Evolutionary conservation across 2,113 vertebrate genomes (phyloP).

Genomic region (Catharus fuscescens): DNA sequence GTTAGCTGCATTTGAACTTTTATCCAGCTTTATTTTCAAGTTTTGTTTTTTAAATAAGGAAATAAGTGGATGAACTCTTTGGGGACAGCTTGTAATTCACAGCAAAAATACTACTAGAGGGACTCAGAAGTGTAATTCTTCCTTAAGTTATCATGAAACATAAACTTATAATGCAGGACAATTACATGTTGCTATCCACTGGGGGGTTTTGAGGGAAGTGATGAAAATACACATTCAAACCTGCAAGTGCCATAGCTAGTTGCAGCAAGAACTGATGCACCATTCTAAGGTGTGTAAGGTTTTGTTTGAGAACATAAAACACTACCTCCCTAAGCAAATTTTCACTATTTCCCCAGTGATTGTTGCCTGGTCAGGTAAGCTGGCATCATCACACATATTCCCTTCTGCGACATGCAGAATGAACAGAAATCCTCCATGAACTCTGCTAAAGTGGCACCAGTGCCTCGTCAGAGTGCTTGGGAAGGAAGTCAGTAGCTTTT

Average conservation of each 20-base stretch:
- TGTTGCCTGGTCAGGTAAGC: neutral
- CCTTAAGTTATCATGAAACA: neutral
- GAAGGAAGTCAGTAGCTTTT: neutral
- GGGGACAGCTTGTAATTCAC: neutral
- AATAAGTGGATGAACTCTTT: neutral
- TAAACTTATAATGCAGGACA: neutral
- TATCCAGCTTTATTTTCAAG: neutral
- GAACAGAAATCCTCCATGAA: neutral
- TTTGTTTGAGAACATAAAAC: neutral
- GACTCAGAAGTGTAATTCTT: neutral
- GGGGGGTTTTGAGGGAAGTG: accelerated
- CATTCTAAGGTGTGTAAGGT: neutral
- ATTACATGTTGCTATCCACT: neutral
- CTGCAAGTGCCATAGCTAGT: neutral
- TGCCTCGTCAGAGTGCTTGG: neutral
- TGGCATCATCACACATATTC: neutral
- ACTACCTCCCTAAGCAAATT: neutral
- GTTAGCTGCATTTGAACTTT: neutral
- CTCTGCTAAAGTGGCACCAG: neutral
- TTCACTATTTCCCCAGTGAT: neutral
- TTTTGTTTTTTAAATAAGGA: neutral
- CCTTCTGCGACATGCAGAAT: neutral
- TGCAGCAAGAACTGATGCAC: neutral
- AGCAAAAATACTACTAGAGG: neutral
- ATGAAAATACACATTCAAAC: neutral